Evolutionary conservation across 2,888 invertebrate species (phyloP), one percentile per base, ranked within the genome.

Genomic region (Microplitis deprimator): DNA sequence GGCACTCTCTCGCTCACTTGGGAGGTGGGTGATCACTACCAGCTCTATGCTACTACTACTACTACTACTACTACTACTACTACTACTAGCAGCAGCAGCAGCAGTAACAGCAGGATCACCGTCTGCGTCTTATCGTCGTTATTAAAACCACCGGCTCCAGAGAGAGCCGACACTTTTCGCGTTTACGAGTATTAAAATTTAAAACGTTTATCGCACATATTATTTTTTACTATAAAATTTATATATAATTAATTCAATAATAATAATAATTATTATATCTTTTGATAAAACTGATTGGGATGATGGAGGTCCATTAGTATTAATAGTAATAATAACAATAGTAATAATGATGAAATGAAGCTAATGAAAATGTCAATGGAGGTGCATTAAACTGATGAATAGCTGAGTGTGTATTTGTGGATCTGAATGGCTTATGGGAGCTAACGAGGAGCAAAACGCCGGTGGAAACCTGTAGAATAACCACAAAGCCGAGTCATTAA

Each of bases 71-170:
- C 20, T 20, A 50, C 50, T 13, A 50, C 10, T 50, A 50, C 10
- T 6, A 50, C 10, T 6, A 50, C 10, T 13, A 17, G n/a, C n/a
- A n/a, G n/a, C n/a, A 50, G 50, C 50, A 50, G 10, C 2, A 50
- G 50, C 5, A 50, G 10, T 7, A 50, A 13, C 50, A 50, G 10
- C 50, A 50, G 50, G 4, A 50, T 20, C 68, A 39, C 50, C 59
- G 65, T 59, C 50, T 38, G 59, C 20, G 38, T 38, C 67, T 74
- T 74, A 74, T 67, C 39, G 60, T 67, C 59, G 68, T 74, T 74
- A 74, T 74, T 74, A 68, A 60, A 74, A 38, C 59, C 67, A 68
- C 60, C 16, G 59, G 68, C 17, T 60, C 6, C 41, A 68, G 16
- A 50, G 50, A 68, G 16, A 50, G 50, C 50, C 50, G 50, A 10